Evolutionary conservation across 35 echinoderm and acorn worm species (phyloP), one percentile per base, ranked within the genome.

Genomic region (Hemicentrotus pulcherrimus): DNA sequence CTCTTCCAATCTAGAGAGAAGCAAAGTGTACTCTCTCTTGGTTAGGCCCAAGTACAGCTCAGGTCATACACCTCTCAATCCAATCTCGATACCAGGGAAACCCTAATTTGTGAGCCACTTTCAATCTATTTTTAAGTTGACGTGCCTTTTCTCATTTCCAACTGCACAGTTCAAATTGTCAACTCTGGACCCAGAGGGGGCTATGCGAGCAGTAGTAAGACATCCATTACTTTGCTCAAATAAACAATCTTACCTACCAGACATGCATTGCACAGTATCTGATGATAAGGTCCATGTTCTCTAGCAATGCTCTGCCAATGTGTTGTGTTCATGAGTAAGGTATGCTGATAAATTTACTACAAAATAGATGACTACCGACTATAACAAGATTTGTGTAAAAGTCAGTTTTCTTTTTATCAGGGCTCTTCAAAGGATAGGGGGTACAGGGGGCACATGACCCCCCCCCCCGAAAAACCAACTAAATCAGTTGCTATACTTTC

Each of bases 21-120:
- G 2, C 15, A 15, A 55, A 55, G 50, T 78, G 22, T 28, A 78
- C 65, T n/a, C 19, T 78, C 28, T 78, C 0, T 78, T 78, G 65
- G 65, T 78, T 78, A 78, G 65, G 19, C 18, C 65, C 28, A 55
- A 28, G 65, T 28, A 28, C 28, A n/a, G 19, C 65, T 78, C 65
- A 78, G 65, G 65, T 78, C 65, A 78, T 78, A 78, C 65, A 78
- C 65, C 65, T 24, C 65, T 78, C 28, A 78, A 28, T 78, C 65
- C 65, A 78, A 78, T 78, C 65, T 78, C 22, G 65, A n/a, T 78
- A 78, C 65, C 65, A 78, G 65, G 65, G 65, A 78, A 78, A 78
- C 65, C 65, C 15, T 78, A 78, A 78, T 78, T 78, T 78, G 65
- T 78, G 65, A 78, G 65, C 65, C 65, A 78, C 65, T 78, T 78